Conservation (phyloP, 2,797 vertebrate genomes). For the Heliangelus exortis region DNA sequence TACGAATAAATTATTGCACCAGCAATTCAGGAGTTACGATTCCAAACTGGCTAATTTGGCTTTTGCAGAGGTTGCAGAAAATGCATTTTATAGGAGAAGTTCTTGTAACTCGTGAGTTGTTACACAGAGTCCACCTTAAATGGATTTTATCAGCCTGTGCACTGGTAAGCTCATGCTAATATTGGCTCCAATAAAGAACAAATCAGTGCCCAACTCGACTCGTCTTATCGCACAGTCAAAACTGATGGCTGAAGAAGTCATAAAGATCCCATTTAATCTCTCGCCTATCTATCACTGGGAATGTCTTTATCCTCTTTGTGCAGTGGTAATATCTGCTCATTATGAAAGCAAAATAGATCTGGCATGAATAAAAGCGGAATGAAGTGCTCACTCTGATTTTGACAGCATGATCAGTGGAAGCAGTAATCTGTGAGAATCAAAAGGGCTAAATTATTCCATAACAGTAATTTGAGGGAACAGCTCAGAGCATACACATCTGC, state of each 20-base stretch:
- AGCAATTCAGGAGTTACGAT: background rate
- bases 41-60: background rate
- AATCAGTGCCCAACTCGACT: constrained; percentile 86
- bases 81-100: constrained; percentile 1
- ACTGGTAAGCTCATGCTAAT: constrained; percentile 84
- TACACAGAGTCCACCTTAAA: constrained; percentile 87
- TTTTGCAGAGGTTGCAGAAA: background rate
- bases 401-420: constrained; percentile 90
- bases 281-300: constrained; percentile 88
- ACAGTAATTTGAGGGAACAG: constrained; percentile 91
- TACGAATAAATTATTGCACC: background rate
- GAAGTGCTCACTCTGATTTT: constrained; percentile 89
- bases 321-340: constrained; percentile 93
- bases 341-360: constrained; percentile 95
- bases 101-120: constrained; percentile 22
- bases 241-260: constrained; percentile 91
- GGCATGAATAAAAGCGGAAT: constrained; percentile 92
- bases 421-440: constrained; percentile 88
- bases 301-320: constrained; percentile 88
- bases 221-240: constrained; percentile 89
- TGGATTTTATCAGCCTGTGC: constrained; percentile 80
- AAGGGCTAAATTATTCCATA: constrained; percentile 90
- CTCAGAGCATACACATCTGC: constrained; percentile 87
- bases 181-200: constrained; percentile 90
- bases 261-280: constrained; percentile 96